Percentiles rank a stretch among this genome's conserved stretches.
These are phyloP conservation scores for Heteractis magnifica DNA, from an alignment of 92 coral and sea anemone genomes.

Conservation along the genomic window DNA sequence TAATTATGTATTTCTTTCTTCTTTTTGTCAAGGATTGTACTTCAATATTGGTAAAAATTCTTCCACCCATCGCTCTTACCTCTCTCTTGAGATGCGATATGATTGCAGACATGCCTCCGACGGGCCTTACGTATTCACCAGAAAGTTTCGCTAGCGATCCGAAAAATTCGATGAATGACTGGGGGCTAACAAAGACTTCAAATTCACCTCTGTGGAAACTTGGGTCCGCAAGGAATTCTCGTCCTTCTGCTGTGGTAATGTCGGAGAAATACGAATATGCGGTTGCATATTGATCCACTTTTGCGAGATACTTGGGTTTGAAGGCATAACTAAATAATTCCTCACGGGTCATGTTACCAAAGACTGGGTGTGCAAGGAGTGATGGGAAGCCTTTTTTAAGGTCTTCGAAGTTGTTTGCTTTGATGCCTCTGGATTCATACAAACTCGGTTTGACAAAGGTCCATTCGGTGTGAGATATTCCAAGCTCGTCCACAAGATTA, in stretches of 20 bases:
- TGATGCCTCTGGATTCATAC: conserved; percentile 59
- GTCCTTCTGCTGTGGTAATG: conserved; percentile 61
- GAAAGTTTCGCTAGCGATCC: conserved; percentile 32
- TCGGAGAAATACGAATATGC: conserved; percentile 53
- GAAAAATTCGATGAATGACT: conserved; percentile 45
- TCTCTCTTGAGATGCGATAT: conserved; percentile 25
- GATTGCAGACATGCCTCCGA: conserved; percentile 65
- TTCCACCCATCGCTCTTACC: background rate
- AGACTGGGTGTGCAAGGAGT: conserved; percentile 32
- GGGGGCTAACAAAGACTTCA: conserved; percentile 56
- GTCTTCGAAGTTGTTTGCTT: conserved; percentile 35
- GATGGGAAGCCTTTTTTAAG: conserved; percentile 63
- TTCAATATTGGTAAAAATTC: background rate
- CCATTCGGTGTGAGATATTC: conserved; percentile 50
- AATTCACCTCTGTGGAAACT: conserved; percentile 63
- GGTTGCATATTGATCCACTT: conserved; percentile 41
- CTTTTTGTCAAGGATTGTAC: background rate
- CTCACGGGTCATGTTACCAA: conserved; percentile 63
- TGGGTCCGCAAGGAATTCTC: conserved; percentile 56
- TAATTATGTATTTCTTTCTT: conserved; percentile 9
- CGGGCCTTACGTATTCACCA: conserved; percentile 46
- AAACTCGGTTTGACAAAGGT: conserved; percentile 48
- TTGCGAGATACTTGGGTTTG: conserved; percentile 41
- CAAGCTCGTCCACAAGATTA: conserved; percentile 48
- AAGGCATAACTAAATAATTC: conserved; percentile 49